Conservation (phyloP, 2,888 invertebrate genomes). For the Polyommatus iphigenia region DNA sequence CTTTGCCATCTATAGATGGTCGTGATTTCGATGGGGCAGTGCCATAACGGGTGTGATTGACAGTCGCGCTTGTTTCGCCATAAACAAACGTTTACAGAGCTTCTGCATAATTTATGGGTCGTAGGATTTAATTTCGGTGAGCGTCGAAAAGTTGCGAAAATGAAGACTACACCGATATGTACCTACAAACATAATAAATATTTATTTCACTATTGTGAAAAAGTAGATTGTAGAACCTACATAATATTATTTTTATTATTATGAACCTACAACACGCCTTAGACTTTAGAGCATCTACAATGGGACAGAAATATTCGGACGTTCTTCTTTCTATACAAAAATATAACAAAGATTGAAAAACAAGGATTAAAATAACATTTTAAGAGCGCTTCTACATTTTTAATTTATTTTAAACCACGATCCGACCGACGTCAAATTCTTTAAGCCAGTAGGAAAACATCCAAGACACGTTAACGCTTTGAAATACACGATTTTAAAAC, state of each 20-base stretch:
- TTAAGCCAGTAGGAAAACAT: slow-evolving; percentile 9
- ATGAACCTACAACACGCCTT: too few relatives aligned
- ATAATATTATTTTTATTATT: too few relatives aligned
- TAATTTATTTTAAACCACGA: slow-evolving; percentile 9
- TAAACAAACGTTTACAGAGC: slow-evolving; percentile 55
- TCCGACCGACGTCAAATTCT: slow-evolving; percentile 7
- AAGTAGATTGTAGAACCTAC: neutral
- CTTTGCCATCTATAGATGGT: slow-evolving; percentile 56
- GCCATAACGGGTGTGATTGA: slow-evolving; percentile 70
- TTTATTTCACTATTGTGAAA: neutral
- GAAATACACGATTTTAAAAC: slow-evolving; percentile 24
- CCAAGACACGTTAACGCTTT: slow-evolving; percentile 23
- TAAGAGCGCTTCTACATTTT: neutral
- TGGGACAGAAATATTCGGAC: neutral
- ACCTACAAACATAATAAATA: too few relatives aligned
- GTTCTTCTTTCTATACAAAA: neutral
- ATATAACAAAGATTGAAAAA: neutral
- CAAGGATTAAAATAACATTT: neutral
- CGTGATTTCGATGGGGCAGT: slow-evolving; percentile 60
- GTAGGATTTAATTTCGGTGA: slow-evolving; percentile 38
- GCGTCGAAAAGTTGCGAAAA: slow-evolving; percentile 24
- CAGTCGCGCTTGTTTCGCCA: slow-evolving; percentile 58
- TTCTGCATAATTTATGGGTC: slow-evolving; percentile 42
- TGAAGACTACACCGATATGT: neutral
- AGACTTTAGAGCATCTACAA: neutral